Evolutionary conservation across 2,888 invertebrate species (phyloP).

Genomic region (Caenorhabditis afra): DNA sequence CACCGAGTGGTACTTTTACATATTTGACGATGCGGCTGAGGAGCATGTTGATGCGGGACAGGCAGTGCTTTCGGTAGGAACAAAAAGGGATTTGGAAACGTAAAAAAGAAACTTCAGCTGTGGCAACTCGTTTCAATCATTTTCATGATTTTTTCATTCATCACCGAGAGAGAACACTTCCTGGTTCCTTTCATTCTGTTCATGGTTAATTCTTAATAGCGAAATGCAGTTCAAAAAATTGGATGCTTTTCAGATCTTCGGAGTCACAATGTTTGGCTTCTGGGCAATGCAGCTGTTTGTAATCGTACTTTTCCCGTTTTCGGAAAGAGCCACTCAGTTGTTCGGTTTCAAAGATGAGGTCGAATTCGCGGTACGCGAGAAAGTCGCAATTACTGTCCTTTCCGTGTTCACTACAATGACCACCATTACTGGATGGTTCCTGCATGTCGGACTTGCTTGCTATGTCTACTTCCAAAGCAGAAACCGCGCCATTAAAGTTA

Average conservation of each 20-base stretch:
- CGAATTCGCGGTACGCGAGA: slow-evolving; percentile 40
- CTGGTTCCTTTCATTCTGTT: slow-evolving; percentile 60
- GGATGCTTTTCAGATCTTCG: slow-evolving; percentile 45
- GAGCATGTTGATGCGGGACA: slow-evolving; percentile 31
- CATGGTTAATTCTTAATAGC: slow-evolving; percentile 44
- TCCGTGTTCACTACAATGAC: slow-evolving; percentile 54
- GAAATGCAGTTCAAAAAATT: too few relatives aligned
- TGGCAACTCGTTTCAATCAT: slow-evolving; percentile 54
- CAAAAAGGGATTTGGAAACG: background rate
- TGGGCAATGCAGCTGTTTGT: slow-evolving; percentile 53
- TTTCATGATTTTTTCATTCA: slow-evolving; percentile 50
- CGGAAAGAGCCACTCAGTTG: slow-evolving; percentile 36
- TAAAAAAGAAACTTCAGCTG: slow-evolving; percentile 31
- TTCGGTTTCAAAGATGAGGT: slow-evolving; percentile 42
- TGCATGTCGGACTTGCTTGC: slow-evolving; percentile 54
- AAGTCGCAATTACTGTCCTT: slow-evolving; percentile 56
- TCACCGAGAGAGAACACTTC: slow-evolving; percentile 44
- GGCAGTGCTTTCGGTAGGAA: slow-evolving; percentile 37
- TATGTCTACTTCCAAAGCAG: slow-evolving; percentile 64
- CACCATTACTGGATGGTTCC: slow-evolving; percentile 57
- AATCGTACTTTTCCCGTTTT: slow-evolving; percentile 51
- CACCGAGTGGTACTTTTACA: slow-evolving; percentile 56
- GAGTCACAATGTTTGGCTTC: slow-evolving; percentile 50
- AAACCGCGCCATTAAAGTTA: slow-evolving; percentile 44
- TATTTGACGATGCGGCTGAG: slow-evolving; percentile 46